Percentiles rank a stretch among this genome's conserved stretches.
Evolutionary conservation across 2,888 invertebrate genomes (phyloP).

Genomic region (Autographa pulchrina): DNA sequence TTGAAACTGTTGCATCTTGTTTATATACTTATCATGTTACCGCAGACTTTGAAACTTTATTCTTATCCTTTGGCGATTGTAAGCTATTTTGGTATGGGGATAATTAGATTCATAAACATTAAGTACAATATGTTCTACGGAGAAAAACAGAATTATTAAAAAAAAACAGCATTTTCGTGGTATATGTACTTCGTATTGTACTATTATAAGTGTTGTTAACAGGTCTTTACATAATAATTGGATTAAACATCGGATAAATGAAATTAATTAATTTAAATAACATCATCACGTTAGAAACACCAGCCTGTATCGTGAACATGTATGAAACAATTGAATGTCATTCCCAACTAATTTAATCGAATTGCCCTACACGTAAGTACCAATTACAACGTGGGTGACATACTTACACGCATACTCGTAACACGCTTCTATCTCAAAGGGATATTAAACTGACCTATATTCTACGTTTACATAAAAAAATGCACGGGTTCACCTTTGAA

Average conservation of each 20-base stretch:
- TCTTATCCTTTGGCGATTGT: no score
- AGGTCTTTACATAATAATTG: no score
- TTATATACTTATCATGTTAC: no score
- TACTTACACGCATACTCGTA: neutral
- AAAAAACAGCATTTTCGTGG: no score
- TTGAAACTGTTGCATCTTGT: neutral
- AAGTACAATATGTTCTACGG: no score
- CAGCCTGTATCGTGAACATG: constrained; percentile 38
- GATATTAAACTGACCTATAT: neutral
- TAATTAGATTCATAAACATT: no score
- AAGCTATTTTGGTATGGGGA: no score
- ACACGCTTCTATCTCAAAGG: neutral
- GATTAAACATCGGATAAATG: no score
- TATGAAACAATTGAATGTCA: constrained; percentile 60
- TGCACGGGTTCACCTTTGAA: neutral
- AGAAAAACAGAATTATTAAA: no score
- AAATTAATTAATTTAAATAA: neutral
- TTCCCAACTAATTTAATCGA: constrained; percentile 60
- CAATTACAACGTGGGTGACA: constrained; percentile 26
- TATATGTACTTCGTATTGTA: no score
- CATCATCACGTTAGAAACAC: neutral
- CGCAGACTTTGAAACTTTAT: no score
- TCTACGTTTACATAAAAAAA: neutral
- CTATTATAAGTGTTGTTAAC: no score
- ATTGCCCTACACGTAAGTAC: constrained; percentile 57